Conservation (phyloP, 92 coral and sea anemone species). For the Epizoanthus ramosus region DNA sequence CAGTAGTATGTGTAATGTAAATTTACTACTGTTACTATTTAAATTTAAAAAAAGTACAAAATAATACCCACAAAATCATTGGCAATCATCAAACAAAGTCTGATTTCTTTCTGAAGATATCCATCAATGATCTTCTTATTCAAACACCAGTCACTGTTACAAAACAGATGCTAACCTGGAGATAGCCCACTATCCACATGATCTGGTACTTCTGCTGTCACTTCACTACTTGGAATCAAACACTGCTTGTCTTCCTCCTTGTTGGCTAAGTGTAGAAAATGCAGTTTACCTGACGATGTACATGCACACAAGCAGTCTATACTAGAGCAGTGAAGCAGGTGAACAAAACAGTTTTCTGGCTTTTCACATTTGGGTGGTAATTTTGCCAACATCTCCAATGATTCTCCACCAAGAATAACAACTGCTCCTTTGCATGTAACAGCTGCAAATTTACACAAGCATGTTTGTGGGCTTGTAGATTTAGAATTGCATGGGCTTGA, state of each 20-base stretch:
- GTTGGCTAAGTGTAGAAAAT: conserved; percentile 70
- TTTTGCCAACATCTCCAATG: conserved; percentile 67
- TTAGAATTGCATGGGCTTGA: background rate
- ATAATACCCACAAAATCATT: too few species aligned
- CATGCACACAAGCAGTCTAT: conserved; percentile 90
- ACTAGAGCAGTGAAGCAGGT: conserved; percentile 87
- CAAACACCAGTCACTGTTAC: background rate
- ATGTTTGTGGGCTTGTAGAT: conserved; percentile 15
- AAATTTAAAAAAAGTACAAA: too few species aligned
- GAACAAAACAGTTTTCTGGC: conserved; percentile 43
- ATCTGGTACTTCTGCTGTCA: conserved; percentile 40
- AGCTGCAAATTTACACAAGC: conserved; percentile 61
- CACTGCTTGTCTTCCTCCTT: conserved; percentile 48
- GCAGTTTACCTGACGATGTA: conserved; percentile 70
- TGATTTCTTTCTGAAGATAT: too few species aligned
- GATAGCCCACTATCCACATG: conserved; percentile 36
- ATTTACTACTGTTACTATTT: too few species aligned
- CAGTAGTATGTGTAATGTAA: too few species aligned
- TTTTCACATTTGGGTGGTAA: conserved; percentile 51
- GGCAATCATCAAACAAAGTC: too few species aligned
- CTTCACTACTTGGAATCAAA: conserved; percentile 2
- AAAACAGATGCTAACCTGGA: conserved; percentile 10
- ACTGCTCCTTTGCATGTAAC: conserved; percentile 61
- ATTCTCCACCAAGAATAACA: conserved; percentile 67
- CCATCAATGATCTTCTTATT: background rate